Evolutionary conservation across 2,888 invertebrate genomes (phyloP).

Genomic region (Ligdia adustata): DNA sequence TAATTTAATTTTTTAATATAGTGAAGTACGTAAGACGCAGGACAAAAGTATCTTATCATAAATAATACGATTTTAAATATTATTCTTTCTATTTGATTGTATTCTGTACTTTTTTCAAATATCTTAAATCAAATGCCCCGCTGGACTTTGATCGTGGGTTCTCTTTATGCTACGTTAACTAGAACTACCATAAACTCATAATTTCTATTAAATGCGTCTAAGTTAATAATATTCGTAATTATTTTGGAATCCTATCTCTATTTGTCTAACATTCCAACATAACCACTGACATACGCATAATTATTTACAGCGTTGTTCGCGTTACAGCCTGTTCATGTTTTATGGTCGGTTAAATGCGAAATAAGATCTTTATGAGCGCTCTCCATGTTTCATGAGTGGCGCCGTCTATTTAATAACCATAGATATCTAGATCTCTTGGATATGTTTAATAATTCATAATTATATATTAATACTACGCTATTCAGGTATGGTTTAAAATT

Average conservation of each 20-base stretch:
- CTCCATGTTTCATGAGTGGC: constrained; percentile 46
- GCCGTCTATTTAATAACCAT: constrained; percentile 23
- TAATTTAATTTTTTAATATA: neutral
- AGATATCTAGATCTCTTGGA: no score
- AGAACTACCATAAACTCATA: no score
- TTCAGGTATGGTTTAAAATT: no score
- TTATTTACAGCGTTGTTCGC: constrained; percentile 59
- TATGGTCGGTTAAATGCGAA: constrained; percentile 61
- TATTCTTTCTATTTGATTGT: no score
- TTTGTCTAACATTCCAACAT: constrained; percentile 41
- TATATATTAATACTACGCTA: neutral
- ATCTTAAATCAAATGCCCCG: no score
- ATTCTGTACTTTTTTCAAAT: no score
- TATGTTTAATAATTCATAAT: neutral
- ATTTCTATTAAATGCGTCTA: no score
- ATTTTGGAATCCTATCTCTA: constrained; percentile 5
- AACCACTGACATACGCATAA: constrained; percentile 46
- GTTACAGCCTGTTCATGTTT: constrained; percentile 54
- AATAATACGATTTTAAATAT: no score
- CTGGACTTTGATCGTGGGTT: no score
- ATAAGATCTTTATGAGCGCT: constrained; percentile 64
- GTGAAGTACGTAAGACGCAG: no score
- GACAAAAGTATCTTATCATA: no score
- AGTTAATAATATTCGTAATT: neutral
- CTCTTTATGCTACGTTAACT: no score